phyloP scores from a whole-genome alignment of 2,888 invertebrate species.

The Tipula confusa region DNA sequence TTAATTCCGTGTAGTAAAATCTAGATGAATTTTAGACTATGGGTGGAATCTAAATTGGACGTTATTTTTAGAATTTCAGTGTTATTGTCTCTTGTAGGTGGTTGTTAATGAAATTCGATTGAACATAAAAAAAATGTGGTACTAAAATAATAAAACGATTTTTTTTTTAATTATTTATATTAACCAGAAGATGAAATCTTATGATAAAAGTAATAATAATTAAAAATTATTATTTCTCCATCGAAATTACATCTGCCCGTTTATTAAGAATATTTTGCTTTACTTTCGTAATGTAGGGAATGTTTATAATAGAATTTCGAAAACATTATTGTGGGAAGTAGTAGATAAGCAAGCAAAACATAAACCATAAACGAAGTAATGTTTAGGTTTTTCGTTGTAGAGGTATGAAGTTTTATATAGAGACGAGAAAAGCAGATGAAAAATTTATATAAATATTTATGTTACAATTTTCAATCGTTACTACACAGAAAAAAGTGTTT shows the following conservation, averaged over 20 bases:
- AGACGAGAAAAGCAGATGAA: neutral
- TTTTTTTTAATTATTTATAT: neutral
- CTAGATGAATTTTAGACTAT: neutral
- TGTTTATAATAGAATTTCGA: neutral
- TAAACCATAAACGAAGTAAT: neutral
- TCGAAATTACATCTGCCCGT: neutral
- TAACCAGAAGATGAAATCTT: neutral
- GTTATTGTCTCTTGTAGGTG: neutral
- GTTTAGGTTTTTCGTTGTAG: neutral
- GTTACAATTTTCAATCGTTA: neutral
- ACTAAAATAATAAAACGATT: neutral
- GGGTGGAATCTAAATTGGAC: neutral
- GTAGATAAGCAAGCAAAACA: neutral
- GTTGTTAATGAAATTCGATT: conserved; percentile 25
- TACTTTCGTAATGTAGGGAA: neutral
- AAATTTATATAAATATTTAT: neutral
- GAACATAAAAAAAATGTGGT: neutral
- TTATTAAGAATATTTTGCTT: neutral
- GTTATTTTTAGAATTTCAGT: neutral
- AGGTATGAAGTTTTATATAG: neutral
- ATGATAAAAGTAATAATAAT: neutral
- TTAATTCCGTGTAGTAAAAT: neutral
- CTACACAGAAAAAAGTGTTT: neutral
- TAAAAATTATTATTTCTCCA: neutral
- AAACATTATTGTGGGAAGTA: neutral